Evolutionary conservation across 2,113 vertebrate species (phyloP).

Genomic region (Austrofundulus limnaeus): DNA sequence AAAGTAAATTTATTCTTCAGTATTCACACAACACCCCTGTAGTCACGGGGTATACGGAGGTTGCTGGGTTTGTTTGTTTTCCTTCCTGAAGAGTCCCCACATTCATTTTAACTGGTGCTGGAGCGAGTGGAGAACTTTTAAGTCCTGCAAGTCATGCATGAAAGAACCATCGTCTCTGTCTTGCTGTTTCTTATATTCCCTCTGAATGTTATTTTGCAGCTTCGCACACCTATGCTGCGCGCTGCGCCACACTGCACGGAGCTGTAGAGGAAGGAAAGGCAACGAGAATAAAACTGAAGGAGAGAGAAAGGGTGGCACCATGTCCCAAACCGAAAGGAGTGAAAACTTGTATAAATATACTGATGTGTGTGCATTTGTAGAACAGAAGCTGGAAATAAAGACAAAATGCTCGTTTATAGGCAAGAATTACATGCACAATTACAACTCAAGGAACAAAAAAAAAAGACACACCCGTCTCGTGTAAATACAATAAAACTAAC

Average conservation of each 20-base stretch:
- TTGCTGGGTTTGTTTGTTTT: conserved; percentile 54
- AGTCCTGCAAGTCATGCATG: conserved; percentile 61
- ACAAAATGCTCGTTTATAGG: conserved; percentile 4
- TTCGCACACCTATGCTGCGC: conserved; percentile 41
- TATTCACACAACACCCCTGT: conserved; percentile 33
- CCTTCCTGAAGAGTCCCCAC: conserved; percentile 49
- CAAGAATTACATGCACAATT: conserved; percentile 24
- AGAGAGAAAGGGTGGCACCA: conserved; percentile 3
- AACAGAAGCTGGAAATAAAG: neutral
- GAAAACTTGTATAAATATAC: neutral
- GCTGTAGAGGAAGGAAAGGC: conserved; percentile 6
- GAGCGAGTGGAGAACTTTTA: conserved; percentile 51
- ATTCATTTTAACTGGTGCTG: conserved; percentile 57
- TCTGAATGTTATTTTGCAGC: conserved; percentile 43
- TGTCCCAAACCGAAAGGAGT: conserved; percentile 19
- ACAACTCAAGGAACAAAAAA: neutral
- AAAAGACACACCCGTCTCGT: conserved; percentile 2
- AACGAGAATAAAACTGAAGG: neutral
- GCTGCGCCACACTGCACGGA: conserved; percentile 17
- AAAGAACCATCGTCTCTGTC: conserved; percentile 42
- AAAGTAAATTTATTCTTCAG: conserved; percentile 33
- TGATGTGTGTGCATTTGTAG: conserved; percentile 1
- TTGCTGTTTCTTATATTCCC: conserved; percentile 44
- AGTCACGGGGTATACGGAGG: conserved; percentile 21
- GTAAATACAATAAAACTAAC: conserved; percentile 26